Base-by-base conservation (phyloP, 35 echinoderm and acorn worm species). In the Chiridota heheva region DNA sequence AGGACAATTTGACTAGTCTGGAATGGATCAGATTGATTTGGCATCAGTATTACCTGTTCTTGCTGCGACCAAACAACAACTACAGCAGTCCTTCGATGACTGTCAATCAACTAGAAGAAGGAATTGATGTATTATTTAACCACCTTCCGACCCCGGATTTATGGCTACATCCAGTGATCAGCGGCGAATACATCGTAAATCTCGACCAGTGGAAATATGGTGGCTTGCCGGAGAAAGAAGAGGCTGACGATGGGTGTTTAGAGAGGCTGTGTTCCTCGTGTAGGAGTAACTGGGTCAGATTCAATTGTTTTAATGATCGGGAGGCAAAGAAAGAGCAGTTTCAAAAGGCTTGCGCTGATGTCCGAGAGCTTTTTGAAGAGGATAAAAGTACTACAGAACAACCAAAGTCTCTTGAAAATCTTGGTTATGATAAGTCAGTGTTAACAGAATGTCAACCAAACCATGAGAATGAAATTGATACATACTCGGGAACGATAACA, bases 51-150 rank as follows among this genome's bases (percentile, higher is more conserved):
- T 83, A 91, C 66, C 91, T 78, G 15, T 84, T 98, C 36, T 73
- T 91, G 51, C 47, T 98, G 5, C 72, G 89, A 2, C 92, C 92
- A 0, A 80, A 72, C 2, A 73, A 85, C 12, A 42, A 16, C 4
- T 78, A 75, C 6, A 44, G 73, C 57, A 35, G 82, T 29, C 88
- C 80, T 12, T 69, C 36, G 42, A 78, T 38, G 44, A 68, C 77
- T 24, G 70, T 58, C 5, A 82, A 72, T 37, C n/a, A n/a, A n/a
- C n/a, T 88, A n/a, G 95, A 98, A 73, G 89, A 91, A 73, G 95
- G 95, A 4, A 40, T 92, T 45, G 85, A 92, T 37, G 7, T 73
- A 31, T 61, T 91, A 26, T 70, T 95, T 35, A 69, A 88, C 28
- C 83, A 77, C 35, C 69, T 87, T 59, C 74, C 68, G 8, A 76